Evolutionary conservation across 2,888 invertebrate species (phyloP).

Genomic region (Phrixothrix hirtus): DNA sequence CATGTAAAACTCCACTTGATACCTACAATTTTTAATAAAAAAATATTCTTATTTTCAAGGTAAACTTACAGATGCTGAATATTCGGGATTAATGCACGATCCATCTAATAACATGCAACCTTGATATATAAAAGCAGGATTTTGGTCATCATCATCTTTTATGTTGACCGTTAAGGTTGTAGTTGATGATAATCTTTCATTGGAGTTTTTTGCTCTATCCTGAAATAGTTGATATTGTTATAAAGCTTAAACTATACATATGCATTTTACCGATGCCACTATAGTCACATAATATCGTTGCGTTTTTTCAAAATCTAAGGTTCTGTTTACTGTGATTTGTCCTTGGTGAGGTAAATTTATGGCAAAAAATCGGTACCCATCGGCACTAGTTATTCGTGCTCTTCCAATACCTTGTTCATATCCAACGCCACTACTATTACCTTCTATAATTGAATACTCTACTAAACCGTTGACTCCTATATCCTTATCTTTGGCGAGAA

Average conservation of each 20-base stretch:
- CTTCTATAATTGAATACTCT: slow-evolving; percentile 82
- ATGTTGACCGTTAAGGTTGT: slow-evolving; percentile 84
- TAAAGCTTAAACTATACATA: not conserved
- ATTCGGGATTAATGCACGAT: slow-evolving; percentile 86
- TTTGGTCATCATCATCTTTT: slow-evolving; percentile 87
- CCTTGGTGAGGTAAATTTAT: slow-evolving; percentile 89
- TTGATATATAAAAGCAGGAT: slow-evolving; percentile 88
- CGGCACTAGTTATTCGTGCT: slow-evolving; percentile 66
- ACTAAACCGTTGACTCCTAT: slow-evolving; percentile 87
- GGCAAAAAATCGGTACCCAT: slow-evolving; percentile 81
- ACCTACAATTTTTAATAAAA: slow-evolving; percentile 65
- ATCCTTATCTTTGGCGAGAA: slow-evolving; percentile 80
- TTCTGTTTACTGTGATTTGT: slow-evolving; percentile 82
- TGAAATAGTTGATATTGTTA: slow-evolving; percentile 55
- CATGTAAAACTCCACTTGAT: slow-evolving; percentile 80
- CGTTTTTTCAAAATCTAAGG: slow-evolving; percentile 85
- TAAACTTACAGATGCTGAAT: slow-evolving; percentile 79
- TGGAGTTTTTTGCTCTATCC: slow-evolving; percentile 83
- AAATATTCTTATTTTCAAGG: not conserved
- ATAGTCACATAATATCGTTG: slow-evolving; percentile 86
- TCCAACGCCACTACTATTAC: slow-evolving; percentile 60
- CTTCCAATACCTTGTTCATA: slow-evolving; percentile 63
- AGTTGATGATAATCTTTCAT: slow-evolving; percentile 78
- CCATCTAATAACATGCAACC: slow-evolving; percentile 82
- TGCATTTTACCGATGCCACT: slow-evolving; percentile 83